Base-by-base conservation (phyloP, 2,797 vertebrate species). In the Coreius guichenoti region DNA sequence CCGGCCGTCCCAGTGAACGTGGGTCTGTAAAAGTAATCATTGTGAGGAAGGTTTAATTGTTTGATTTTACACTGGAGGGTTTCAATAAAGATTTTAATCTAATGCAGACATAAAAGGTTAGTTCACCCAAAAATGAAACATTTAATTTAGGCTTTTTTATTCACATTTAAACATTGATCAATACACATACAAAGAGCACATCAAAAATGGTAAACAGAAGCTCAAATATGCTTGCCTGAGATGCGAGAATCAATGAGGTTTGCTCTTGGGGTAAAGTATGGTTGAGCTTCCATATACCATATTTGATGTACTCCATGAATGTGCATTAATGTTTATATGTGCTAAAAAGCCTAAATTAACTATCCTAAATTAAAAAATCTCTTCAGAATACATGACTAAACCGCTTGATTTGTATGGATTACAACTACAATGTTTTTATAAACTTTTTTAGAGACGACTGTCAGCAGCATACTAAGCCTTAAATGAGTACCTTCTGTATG, bases 401-500 rank as follows among this genome's bases (percentile, higher is more conserved):
- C 16, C 0, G 7, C 29, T 17, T 0, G 1, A 17, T 65, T 65
- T 1, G 3, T 31, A 16, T 31, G 63, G 14, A 65, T 65, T 31
- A 31, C 29, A 31, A 31, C 29, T 3, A 31, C 26, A 65, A 65
- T 65, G 14, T 5, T 16, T 31, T 31, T 17, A 31, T 29, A 8
- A 29, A 16, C 13, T 29, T 63, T 65, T 63, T 29, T 63, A 29
- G 5, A 63, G 7, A 29, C 1, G 0, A 63, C 12, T 58, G 49
- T 70, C 45, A 56, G 21, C 36, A 63, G 14, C 61, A 84, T 5
- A 83, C 23, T 13, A 49, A 74, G 31, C 16, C 23, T 39, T 33
- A 49, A 86, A 16, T 23, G 3, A 47, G 67, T 79, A 99, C 98
- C 97, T 97, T 98, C 74, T 95, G 97, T 72, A 96, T 85, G 89